Percentiles rank a stretch among this genome's conserved stretches.
Conservation (phyloP, 2,113 vertebrate species). For the Numenius arquata region DNA sequence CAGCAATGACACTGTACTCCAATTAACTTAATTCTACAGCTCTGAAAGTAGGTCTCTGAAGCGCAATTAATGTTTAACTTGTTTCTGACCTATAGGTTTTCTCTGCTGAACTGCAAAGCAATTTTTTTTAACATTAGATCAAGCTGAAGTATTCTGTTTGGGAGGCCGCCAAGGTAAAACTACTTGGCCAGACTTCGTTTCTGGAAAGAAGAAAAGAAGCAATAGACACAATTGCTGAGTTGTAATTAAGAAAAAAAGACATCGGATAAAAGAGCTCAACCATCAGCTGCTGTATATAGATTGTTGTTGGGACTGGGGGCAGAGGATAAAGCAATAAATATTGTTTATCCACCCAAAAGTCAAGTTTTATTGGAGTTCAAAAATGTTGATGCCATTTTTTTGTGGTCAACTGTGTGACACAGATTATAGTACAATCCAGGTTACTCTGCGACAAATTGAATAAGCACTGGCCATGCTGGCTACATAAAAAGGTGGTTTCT, state of each 20-base stretch:
- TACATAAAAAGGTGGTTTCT: neutral
- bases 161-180: neutral
- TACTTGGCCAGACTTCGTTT: neutral
- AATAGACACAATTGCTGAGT: neutral
- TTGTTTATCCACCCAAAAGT: neutral
- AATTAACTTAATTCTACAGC: neutral
- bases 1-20: neutral
- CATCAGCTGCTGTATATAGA: neutral
- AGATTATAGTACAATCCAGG: neutral
- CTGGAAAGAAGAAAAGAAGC: neutral
- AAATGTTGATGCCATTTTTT: neutral
- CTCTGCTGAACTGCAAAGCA: neutral
- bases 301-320: neutral
- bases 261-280: neutral
- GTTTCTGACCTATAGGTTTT: neutral
- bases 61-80: neutral
- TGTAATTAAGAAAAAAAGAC: neutral
- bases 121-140: neutral
- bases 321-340: neutral
- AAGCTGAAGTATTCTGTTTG: neutral
- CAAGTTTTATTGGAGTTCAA: neutral
- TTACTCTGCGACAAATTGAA: neutral
- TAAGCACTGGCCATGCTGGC: neutral
- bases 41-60: neutral
- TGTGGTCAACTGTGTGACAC: neutral